Evolutionary conservation across 1,140 invertebrate species (phyloP).

Genomic region (Anthonomus grandis): DNA sequence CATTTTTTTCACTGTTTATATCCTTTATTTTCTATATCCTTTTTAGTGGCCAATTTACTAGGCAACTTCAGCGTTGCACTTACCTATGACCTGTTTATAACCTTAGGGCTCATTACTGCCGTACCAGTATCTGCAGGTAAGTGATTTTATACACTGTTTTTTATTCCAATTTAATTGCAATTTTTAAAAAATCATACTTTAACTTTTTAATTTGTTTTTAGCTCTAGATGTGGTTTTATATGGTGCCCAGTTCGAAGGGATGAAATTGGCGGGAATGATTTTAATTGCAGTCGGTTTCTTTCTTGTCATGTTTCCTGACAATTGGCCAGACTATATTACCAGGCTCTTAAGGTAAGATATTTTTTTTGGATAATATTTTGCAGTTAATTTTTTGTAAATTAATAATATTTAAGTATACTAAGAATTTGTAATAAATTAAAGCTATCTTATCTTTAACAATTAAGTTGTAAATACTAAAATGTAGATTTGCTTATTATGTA

Average conservation of each 20-base stretch:
- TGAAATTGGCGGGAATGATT: constrained; percentile 91
- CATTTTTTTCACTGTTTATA: too few species aligned
- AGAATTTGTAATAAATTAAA: too few species aligned
- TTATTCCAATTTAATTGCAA: not conserved
- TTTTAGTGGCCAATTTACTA: constrained; percentile 84
- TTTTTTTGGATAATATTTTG: constrained; percentile 1
- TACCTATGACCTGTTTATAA: constrained; percentile 91
- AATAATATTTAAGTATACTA: too few species aligned
- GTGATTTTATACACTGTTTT: constrained; percentile 15
- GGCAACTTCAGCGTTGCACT: constrained; percentile 87
- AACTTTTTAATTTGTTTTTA: constrained; percentile 33
- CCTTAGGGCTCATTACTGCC: constrained; percentile 84
- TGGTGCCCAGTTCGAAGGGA: constrained; percentile 81
- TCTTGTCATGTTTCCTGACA: constrained; percentile 90
- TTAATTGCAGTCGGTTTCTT: constrained; percentile 88
- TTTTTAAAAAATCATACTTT: not conserved
- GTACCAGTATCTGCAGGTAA: constrained; percentile 90
- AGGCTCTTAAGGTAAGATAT: constrained; percentile 72
- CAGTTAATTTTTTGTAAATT: not conserved
- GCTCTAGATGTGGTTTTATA: constrained; percentile 85
- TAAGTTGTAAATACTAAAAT: too few species aligned
- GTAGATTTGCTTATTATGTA: too few species aligned
- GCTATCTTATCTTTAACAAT: too few species aligned
- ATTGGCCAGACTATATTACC: constrained; percentile 93
- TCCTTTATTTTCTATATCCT: too few species aligned